Evolutionary conservation across 2,888 invertebrate species (phyloP), one percentile per base, ranked within the genome.

Genomic region (Melinopterus prodromus): DNA sequence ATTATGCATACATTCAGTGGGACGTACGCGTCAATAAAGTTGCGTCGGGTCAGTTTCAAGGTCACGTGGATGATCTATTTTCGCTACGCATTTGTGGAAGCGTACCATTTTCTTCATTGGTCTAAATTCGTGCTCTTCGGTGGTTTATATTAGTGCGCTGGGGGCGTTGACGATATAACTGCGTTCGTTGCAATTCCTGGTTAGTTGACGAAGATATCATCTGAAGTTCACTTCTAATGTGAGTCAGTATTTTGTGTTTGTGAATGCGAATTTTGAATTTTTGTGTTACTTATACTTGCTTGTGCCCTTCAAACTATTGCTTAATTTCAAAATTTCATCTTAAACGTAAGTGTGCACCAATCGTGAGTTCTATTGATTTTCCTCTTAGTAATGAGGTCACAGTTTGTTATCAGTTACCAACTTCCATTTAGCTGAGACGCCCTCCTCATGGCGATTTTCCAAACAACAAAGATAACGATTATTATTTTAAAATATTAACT

Each of bases 41-140:
- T 53, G 53, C 53, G 53, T 53, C 53, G 53, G 53, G 53, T 53
- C 53, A 53, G 53, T 53, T 53, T 53, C 53, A 53, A 53, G 53
- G 53, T 53, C 53, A 53, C 53, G 53, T 9, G 53, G 53, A 53
- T 53, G 53, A 53, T 53, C 53, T 53, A 53, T 53, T 53, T 53
- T 53, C 53, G 53, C 53, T 53, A 53, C 53, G 53, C 53, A 53
- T 53, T 53, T 12, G 53, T 53, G 53, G 53, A 53, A 9, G 53
- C 53, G 53, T 53, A 53, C 53, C 53, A 53, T 53, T 53, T 53
- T 53, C 2, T 53, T 53, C 5, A 12, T 53, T 53, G 53, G 53
- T 53, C 12, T 53, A 7, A 53, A 12, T 53, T 12, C 53, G 53
- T 9, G 53, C 53, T 53, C 12, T 53, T 53, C 53, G 5, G 53